phyloP scores from a whole-genome alignment of 1,140 invertebrate species.

The Schlechtendalia chinensis region DNA sequence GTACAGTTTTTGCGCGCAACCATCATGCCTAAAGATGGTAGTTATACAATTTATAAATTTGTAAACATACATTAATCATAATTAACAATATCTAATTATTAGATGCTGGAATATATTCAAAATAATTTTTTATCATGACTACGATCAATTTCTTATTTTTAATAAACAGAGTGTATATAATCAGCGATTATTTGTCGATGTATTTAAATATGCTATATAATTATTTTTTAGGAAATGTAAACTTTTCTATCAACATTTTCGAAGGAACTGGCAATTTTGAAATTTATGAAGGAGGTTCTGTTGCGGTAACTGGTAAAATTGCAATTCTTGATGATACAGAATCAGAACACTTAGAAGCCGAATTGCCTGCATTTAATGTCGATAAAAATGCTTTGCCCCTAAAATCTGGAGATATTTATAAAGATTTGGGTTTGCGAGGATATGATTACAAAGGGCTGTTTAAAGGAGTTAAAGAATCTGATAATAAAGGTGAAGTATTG shows the following conservation, averaged over 20 bases:
- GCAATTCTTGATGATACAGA: conserved; percentile 65
- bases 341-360: conserved; percentile 59
- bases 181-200: too few species aligned
- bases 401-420: conserved; percentile 80
- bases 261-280: conserved; percentile 87
- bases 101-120: too few species aligned
- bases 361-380: conserved; percentile 57
- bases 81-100: too few species aligned
- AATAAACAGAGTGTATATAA: too few species aligned
- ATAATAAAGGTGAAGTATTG: conserved; percentile 62
- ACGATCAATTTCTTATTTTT: too few species aligned
- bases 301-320: conserved; percentile 79
- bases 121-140: too few species aligned
- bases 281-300: conserved; percentile 79
- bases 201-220: too few species aligned
- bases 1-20: conserved; percentile 87
- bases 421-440: conserved; percentile 86
- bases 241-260: conserved; percentile 85
- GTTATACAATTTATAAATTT: not conserved
- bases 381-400: conserved; percentile 63
- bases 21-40: conserved; percentile 79
- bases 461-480: conserved; percentile 71
- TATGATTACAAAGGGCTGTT: conserved; percentile 92
- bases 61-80: too few species aligned
- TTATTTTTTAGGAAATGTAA: conserved; percentile 63